Conservation (phyloP, 1,140 invertebrate species). For the Galendromus occidentalis region DNA sequence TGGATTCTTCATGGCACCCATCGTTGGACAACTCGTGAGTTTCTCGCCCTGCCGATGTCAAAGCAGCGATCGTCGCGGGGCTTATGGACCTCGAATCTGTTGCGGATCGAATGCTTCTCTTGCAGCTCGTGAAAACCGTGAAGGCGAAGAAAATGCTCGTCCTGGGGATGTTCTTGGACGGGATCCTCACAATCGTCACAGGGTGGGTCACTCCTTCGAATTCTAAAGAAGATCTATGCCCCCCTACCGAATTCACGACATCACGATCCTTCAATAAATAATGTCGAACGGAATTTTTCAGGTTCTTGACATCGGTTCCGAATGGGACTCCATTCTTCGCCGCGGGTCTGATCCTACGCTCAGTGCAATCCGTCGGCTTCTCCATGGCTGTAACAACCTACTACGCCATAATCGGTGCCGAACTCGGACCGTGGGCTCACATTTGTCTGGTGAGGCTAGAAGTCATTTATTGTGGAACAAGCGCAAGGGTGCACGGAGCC, state of each 20-base stretch:
- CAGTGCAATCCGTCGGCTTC: background rate
- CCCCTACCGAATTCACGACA: too few relatives aligned
- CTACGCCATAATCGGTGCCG: conserved; percentile 8
- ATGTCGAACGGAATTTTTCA: background rate
- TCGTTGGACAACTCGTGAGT: background rate
- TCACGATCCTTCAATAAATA: too few relatives aligned
- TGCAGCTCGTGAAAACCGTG: background rate
- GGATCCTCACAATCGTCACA: background rate
- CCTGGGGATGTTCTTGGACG: background rate
- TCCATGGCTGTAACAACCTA: background rate
- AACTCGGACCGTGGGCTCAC: conserved; percentile 2
- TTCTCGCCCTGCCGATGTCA: too few relatives aligned
- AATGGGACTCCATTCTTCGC: background rate
- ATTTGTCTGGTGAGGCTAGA: background rate
- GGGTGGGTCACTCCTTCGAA: background rate
- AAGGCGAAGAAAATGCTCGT: background rate
- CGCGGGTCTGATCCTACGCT: background rate
- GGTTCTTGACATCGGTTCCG: background rate
- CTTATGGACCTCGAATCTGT: too few relatives aligned
- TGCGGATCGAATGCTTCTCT: too few relatives aligned
- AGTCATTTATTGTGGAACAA: background rate
- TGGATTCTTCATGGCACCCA: background rate
- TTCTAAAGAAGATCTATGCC: background rate
- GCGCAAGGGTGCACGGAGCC: too few relatives aligned
- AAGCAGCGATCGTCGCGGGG: too few relatives aligned